phyloP scores from a whole-genome alignment of 64 coral and sea anemone genomes.

The Actinia tenebrosa region DNA sequence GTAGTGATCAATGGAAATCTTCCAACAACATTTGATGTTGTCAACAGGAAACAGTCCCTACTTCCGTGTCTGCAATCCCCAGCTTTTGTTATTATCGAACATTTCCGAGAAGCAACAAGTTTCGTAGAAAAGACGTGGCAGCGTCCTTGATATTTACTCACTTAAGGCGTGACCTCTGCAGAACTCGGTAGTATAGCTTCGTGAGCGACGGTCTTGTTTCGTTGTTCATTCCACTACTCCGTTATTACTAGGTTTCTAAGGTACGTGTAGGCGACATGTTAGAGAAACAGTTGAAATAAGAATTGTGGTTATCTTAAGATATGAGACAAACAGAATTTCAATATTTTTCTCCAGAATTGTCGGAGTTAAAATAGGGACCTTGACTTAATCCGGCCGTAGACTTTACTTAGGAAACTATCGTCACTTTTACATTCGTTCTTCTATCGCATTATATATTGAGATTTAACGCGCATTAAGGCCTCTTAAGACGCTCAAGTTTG shows the following conservation, averaged over 20 bases:
- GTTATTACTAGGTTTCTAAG: no score
- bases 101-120: not conserved
- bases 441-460: no score
- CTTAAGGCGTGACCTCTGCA: not conserved
- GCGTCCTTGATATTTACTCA: not conserved
- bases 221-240: not conserved
- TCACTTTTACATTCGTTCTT: no score
- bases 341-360: not conserved
- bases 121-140: conserved; percentile 8
- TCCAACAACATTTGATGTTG: not conserved
- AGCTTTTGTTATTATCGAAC: not conserved
- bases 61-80: not conserved
- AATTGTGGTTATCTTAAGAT: no score
- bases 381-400: not conserved
- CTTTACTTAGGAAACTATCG: not conserved
- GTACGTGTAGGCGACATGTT: no score
- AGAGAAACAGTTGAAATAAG: no score
- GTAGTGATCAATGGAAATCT: not conserved
- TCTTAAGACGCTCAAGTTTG: no score
- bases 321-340: not conserved
- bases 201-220: not conserved
- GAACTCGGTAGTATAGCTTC: not conserved
- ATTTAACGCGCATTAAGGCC: no score
- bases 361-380: not conserved
- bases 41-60: not conserved